These are phyloP conservation scores for Phaethornis superciliosus DNA, from an alignment of 2,113 vertebrate genomes.

Conservation along the genomic window DNA sequence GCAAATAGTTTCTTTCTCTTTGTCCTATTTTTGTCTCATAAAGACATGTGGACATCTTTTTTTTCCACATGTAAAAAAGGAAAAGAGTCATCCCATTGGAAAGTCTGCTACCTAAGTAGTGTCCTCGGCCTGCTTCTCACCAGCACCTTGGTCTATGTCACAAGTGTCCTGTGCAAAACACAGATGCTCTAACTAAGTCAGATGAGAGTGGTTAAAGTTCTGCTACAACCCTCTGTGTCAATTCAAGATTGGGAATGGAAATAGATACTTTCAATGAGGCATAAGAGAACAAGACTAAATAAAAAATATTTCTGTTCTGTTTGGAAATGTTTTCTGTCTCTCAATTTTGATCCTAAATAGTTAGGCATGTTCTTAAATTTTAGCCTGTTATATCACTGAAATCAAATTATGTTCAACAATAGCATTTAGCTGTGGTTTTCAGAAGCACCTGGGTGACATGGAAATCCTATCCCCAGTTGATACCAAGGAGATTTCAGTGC, in stretches of 20 bases:
- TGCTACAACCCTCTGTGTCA: not conserved
- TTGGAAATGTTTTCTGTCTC: slow-evolving; percentile 1
- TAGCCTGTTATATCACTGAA: not conserved
- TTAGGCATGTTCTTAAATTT: not conserved
- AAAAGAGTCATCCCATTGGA: not conserved
- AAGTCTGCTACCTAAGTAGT: not conserved
- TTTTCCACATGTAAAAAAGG: not conserved
- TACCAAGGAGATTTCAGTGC: not conserved
- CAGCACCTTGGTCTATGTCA: not conserved
- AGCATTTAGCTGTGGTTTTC: not conserved
- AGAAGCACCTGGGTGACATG: not conserved
- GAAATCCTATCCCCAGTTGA: not conserved
- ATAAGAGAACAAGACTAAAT: slow-evolving; percentile 18
- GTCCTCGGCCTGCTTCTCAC: not conserved
- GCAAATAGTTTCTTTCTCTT: not conserved
- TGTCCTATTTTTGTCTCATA: not conserved
- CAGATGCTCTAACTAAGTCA: not conserved
- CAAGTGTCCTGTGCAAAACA: not conserved
- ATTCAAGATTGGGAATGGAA: not conserved
- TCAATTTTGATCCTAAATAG: not conserved
- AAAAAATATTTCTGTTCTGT: slow-evolving; percentile 28
- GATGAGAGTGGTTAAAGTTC: not conserved
- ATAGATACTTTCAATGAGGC: slow-evolving; percentile 7
- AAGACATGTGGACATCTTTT: not conserved
- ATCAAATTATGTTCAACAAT: not conserved